These are phyloP conservation scores for Tethya wilhelma DNA, from an alignment of 37 sponge, comb jelly and placozoan genomes.

Conservation along the genomic window DNA sequence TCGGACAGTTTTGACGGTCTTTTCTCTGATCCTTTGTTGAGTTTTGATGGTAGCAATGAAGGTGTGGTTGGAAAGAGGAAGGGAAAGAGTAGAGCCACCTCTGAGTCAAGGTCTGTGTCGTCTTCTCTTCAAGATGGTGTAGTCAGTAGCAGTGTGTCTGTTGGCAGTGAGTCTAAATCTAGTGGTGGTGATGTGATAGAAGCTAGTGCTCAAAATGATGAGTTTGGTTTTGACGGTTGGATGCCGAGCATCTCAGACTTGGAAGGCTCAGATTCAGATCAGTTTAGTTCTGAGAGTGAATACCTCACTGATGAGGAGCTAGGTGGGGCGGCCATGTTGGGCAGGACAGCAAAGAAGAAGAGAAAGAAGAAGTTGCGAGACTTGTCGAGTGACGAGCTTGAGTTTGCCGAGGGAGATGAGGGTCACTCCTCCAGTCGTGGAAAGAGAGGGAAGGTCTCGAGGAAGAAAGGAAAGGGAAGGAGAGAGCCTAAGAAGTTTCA, in stretches of 20 bases:
- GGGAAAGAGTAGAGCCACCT: too few relatives aligned
- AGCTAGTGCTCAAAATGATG: constrained; percentile 19
- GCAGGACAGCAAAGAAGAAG: background rate
- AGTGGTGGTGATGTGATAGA: background rate
- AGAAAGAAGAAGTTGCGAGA: constrained; percentile 29
- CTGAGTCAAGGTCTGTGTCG: too few relatives aligned
- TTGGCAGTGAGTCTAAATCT: background rate
- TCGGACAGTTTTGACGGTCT: constrained; percentile 40
- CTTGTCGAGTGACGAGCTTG: constrained; percentile 50
- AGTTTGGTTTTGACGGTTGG: background rate
- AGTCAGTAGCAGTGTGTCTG: too few relatives aligned
- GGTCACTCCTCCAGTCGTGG: background rate
- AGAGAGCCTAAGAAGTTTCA: background rate
- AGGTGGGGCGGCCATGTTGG: constrained; percentile 1
- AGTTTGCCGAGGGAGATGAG: constrained; percentile 18
- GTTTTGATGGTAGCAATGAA: background rate
- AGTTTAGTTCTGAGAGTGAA: constrained; percentile 22
- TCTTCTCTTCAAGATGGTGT: too few relatives aligned
- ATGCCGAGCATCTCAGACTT: constrained; percentile 3
- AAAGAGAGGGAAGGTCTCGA: constrained; percentile 7
- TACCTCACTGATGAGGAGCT: constrained; percentile 55
- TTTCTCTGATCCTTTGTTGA: background rate
- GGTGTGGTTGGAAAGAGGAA: too few relatives aligned
- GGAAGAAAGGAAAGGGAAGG: constrained; percentile 5
- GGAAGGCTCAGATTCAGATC: background rate